phyloP scores from a whole-genome alignment of 2,797 vertebrate species.

The Rhinella marina region DNA sequence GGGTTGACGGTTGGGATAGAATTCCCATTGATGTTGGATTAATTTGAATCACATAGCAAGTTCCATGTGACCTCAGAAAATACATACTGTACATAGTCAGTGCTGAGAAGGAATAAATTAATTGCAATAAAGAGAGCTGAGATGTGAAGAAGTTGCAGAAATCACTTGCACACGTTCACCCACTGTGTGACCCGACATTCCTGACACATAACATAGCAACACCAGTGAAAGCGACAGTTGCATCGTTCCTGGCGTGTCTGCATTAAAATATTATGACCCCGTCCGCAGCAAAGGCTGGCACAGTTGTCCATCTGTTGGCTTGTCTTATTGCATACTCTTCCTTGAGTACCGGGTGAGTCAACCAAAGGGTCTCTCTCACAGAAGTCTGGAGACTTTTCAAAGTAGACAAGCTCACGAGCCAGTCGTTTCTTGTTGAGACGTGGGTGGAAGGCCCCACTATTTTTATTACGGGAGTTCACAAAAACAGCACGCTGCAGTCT shows the following conservation, averaged over 20 bases:
- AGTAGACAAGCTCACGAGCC: conserved; percentile 88
- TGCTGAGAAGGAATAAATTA: conserved; percentile 45
- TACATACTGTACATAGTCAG: conserved; percentile 65
- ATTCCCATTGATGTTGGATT: conserved; percentile 11
- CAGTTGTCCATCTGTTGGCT: conserved; percentile 82
- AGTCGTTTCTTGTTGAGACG: conserved; percentile 79
- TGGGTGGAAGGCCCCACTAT: conserved; percentile 88
- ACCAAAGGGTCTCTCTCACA: conserved; percentile 82
- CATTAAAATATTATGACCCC: conserved; percentile 89
- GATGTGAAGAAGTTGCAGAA: conserved; percentile 1
- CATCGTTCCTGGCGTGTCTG: conserved; percentile 87
- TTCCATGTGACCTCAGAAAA: conserved; percentile 38
- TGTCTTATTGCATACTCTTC: conserved; percentile 73
- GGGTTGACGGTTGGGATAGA: neutral
- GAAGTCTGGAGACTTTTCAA: conserved; percentile 92
- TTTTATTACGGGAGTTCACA: conserved; percentile 91
- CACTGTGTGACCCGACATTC: conserved; percentile 90
- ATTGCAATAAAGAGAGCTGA: conserved; percentile 3
- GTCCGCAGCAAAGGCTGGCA: conserved; percentile 88
- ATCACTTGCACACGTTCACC: conserved; percentile 88
- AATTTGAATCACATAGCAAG: neutral
- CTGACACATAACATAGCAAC: conserved; percentile 93
- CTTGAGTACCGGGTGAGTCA: conserved; percentile 83
- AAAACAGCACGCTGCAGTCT: conserved; percentile 86
- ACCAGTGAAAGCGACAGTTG: conserved; percentile 93